Evolutionary conservation across 2,888 invertebrate species (phyloP).

Genomic region (Hyposoter didymator): DNA sequence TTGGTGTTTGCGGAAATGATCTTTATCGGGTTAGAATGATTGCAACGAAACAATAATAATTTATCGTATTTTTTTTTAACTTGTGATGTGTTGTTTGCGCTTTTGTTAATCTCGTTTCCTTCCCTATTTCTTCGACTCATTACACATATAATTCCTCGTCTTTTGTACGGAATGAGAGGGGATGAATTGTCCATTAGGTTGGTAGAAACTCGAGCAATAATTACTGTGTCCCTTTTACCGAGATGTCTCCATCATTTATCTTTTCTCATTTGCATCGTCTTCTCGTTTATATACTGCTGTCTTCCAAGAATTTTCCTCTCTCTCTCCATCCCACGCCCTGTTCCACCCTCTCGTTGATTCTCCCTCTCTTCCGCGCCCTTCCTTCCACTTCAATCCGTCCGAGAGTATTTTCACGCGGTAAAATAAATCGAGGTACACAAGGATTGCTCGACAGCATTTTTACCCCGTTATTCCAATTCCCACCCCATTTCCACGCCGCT

Average conservation of each 20-base stretch:
- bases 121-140: not conserved
- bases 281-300: constrained; percentile 35
- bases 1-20: not conserved
- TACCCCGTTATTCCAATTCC: constrained; percentile 19
- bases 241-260: constrained; percentile 58
- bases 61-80: not conserved
- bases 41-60: not conserved
- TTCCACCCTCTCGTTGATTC: constrained; percentile 2
- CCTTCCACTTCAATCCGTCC: constrained; percentile 14
- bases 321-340: not conserved
- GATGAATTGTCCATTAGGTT: constrained; percentile 34
- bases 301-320: not conserved
- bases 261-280: constrained; percentile 57
- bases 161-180: constrained; percentile 21
- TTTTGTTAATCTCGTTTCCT: not conserved
- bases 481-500: constrained; percentile 9
- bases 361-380: constrained; percentile 4
- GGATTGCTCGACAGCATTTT: constrained; percentile 19
- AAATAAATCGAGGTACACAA: constrained; percentile 25
- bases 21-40: not conserved
- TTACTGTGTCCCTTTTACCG: constrained; percentile 45
- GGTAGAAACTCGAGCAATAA: constrained; percentile 46
- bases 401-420: constrained; percentile 25
- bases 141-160: constrained; percentile 8
- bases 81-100: not conserved